Evolutionary conservation across 1,140 invertebrate species (phyloP).

Genomic region (Lordiphosa stackelbergi): DNA sequence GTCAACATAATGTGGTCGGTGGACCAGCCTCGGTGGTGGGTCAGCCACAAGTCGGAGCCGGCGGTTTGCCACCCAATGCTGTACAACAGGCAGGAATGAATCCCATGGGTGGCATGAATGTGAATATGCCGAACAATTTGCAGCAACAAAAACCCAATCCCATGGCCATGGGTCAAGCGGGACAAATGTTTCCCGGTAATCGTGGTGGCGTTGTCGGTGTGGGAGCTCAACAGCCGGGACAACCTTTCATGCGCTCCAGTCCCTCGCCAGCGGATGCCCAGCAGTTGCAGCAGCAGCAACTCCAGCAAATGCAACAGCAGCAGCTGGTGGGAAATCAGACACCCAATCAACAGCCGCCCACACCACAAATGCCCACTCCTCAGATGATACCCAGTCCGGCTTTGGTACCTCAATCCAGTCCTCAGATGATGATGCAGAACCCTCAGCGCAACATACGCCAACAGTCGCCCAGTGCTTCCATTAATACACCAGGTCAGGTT

Average conservation of each 20-base stretch:
- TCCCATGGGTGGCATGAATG: conserved; percentile 64
- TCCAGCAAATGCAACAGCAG: conserved; percentile 33
- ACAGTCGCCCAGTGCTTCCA: conserved; percentile 87
- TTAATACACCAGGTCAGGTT: conserved; percentile 88
- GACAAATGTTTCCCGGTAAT: conserved; percentile 64
- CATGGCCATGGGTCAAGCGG: conserved; percentile 59
- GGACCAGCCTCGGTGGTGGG: conserved; percentile 34
- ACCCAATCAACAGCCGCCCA: conserved; percentile 49
- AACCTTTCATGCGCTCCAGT: conserved; percentile 80
- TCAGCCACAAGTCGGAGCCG: too few species aligned
- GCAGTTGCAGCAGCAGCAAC: conserved; percentile 49
- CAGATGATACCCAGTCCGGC: conserved; percentile 85
- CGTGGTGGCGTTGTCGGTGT: conserved; percentile 49
- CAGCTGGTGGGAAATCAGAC: conserved; percentile 78
- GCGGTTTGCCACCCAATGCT: conserved; percentile 53
- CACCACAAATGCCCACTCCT: conserved; percentile 55
- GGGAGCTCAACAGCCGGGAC: conserved; percentile 47
- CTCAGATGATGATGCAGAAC: conserved; percentile 80
- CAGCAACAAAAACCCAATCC: conserved; percentile 48
- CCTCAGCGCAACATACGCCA: conserved; percentile 80
- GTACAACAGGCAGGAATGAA: conserved; percentile 60
- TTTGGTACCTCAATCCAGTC: conserved; percentile 83
- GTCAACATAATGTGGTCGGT: conserved; percentile 51
- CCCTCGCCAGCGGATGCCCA: conserved; percentile 76
- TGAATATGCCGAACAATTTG: conserved; percentile 66